Evolutionary conservation across 2,888 invertebrate species (phyloP).

Genomic region (Folsomia manolachei): DNA sequence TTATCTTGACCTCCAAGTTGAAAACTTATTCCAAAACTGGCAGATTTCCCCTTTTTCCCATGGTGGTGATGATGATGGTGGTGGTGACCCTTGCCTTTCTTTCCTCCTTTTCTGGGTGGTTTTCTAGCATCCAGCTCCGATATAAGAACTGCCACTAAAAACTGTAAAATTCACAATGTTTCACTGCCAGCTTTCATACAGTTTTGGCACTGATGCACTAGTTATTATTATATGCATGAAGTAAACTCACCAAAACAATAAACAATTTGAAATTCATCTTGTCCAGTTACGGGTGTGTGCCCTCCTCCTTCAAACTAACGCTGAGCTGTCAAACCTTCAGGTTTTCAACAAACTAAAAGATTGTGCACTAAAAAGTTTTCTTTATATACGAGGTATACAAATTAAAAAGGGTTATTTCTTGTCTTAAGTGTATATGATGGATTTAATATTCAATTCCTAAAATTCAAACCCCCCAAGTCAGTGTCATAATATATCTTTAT

Average conservation of each 20-base stretch:
- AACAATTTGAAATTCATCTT: constrained; percentile 17
- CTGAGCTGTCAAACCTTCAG: neutral
- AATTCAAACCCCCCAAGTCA: neutral
- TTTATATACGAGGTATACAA: neutral
- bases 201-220: no score
- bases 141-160: constrained; percentile 1
- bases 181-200: no score
- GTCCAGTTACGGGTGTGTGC: neutral
- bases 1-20: constrained; percentile 23
- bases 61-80: neutral
- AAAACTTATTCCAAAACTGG: constrained; percentile 18
- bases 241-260: constrained; percentile 9
- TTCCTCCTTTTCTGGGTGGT: constrained; percentile 2
- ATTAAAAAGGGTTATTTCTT: neutral
- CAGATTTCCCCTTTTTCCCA: neutral
- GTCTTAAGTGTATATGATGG: neutral
- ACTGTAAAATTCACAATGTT: neutral
- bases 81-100: neutral
- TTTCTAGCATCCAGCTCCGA: constrained; percentile 9
- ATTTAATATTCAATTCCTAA: neutral
- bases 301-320: no score
- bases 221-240: no score
- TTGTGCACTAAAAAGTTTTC: neutral
- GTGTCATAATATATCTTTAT: neutral
- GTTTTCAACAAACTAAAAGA: neutral